Evolutionary conservation across 2,797 vertebrate species (phyloP).

Genomic region (Onychomys torridus): DNA sequence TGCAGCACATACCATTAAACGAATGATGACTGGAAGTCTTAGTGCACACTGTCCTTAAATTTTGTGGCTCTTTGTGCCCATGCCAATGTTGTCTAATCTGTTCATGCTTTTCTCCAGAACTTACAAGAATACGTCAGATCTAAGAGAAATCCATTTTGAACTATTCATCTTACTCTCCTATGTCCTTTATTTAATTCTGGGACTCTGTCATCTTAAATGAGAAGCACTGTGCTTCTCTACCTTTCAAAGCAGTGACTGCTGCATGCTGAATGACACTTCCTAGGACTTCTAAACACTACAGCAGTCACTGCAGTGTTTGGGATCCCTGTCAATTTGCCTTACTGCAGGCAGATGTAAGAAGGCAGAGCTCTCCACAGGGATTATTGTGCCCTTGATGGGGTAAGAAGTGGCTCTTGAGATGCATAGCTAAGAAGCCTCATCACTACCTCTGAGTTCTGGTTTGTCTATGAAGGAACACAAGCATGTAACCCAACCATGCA

Average conservation of each 20-base stretch:
- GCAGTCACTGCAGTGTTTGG: background rate
- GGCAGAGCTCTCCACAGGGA: background rate
- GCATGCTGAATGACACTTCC: background rate
- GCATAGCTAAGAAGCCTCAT: background rate
- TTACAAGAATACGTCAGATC: too few relatives aligned
- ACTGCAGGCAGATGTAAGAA: background rate
- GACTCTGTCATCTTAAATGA: background rate
- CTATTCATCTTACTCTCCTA: too few relatives aligned
- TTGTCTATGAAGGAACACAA: background rate
- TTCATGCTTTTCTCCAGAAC: too few relatives aligned
- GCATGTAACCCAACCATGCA: background rate
- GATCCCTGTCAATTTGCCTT: background rate
- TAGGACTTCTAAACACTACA: background rate
- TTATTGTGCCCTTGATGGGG: background rate
- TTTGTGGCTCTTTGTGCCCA: too few relatives aligned
- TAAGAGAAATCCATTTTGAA: too few relatives aligned
- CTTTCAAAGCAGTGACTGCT: background rate
- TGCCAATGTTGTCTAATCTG: too few relatives aligned
- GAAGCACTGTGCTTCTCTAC: background rate
- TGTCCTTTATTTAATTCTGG: too few relatives aligned
- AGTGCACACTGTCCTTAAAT: too few relatives aligned
- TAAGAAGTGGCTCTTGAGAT: background rate
- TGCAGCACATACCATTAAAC: background rate
- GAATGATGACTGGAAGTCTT: background rate
- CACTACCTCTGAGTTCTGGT: background rate